A percentile compares a stretch with the other conserved stretches of the same genome.
These are phyloP conservation scores for Pegoplata infirma DNA, from an alignment of 2,888 invertebrate genomes.

Conservation along the genomic window DNA sequence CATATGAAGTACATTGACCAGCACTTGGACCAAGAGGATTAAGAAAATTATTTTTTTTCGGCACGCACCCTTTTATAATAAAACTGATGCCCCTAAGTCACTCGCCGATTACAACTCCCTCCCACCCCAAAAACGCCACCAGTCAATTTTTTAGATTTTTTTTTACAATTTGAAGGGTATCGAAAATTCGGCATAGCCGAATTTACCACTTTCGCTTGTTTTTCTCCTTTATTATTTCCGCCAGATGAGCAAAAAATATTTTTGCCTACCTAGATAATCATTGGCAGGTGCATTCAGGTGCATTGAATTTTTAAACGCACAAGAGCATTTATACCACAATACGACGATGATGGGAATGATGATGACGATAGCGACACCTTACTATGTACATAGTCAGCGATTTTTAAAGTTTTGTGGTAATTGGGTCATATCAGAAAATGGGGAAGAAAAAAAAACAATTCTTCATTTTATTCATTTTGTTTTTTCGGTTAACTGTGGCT, in stretches of 20 bases:
- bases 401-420: slow-evolving; percentile 32
- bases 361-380: no score
- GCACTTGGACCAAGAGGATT: no score
- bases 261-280: slow-evolving; percentile 15
- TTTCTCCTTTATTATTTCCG: slow-evolving; percentile 54
- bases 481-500: slow-evolving; percentile 1
- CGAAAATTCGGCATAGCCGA: no score
- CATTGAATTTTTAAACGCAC: slow-evolving; percentile 21
- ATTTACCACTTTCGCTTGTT: no score
- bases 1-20: no score
- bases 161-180: no score
- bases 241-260: slow-evolving; percentile 26
- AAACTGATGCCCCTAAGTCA: no score
- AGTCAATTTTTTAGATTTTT: no score
- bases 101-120: no score
- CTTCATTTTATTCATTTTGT: neutral
- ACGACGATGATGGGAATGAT: slow-evolving; percentile 1
- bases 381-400: slow-evolving; percentile 29
- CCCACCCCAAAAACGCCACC: no score
- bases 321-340: neutral
- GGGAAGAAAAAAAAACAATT: neutral
- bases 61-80: no score
- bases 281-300: slow-evolving; percentile 35
- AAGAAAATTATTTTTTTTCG: no score
- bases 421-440: slow-evolving; percentile 53